A percentile compares a stretch with the other conserved stretches of the same genome.
Conservation (phyloP, 1,140 invertebrate genomes). For the Tribolium castaneum region DNA sequence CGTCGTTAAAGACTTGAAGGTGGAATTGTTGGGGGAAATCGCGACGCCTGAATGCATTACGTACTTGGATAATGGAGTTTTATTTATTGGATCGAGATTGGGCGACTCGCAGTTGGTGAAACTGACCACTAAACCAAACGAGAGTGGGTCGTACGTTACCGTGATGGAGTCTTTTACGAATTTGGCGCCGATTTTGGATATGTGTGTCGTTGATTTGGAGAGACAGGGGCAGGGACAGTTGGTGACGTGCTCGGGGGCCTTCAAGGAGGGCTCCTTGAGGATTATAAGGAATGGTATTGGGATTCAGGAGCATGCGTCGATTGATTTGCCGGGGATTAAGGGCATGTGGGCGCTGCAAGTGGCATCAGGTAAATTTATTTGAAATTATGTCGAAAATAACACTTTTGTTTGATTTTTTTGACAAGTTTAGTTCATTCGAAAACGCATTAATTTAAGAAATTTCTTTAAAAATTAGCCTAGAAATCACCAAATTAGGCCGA, state of each 20-base stretch:
- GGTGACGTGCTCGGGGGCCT: slow-evolving; percentile 97
- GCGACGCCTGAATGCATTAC: slow-evolving; percentile 98
- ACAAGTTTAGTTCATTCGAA: too few relatives aligned
- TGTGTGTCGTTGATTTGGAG: slow-evolving; percentile 97
- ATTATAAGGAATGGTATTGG: slow-evolving; percentile 97
- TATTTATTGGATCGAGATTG: slow-evolving; percentile 95
- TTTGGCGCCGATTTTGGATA: slow-evolving; percentile 96
- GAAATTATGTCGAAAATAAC: too few relatives aligned
- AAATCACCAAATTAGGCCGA: too few relatives aligned
- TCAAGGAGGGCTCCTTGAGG: slow-evolving; percentile 95
- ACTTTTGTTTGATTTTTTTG: too few relatives aligned
- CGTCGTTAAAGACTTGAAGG: slow-evolving; percentile 90
- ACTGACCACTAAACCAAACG: slow-evolving; percentile 86
- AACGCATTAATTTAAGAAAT: too few relatives aligned
- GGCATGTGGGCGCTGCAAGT: slow-evolving; percentile 95
- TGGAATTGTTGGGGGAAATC: slow-evolving; percentile 93
- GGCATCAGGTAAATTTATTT: slow-evolving; percentile 64
- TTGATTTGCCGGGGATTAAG: slow-evolving; percentile 97
- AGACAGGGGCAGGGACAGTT: slow-evolving; percentile 97
- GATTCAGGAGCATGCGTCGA: slow-evolving; percentile 95
- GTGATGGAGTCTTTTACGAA: slow-evolving; percentile 98
- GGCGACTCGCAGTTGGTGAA: slow-evolving; percentile 97
- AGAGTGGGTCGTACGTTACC: slow-evolving; percentile 89
- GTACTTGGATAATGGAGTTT: slow-evolving; percentile 98
- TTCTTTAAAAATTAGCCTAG: too few relatives aligned